Base-by-base conservation (phyloP, 1,140 invertebrate genomes). In the Eufriesea mexicana region DNA sequence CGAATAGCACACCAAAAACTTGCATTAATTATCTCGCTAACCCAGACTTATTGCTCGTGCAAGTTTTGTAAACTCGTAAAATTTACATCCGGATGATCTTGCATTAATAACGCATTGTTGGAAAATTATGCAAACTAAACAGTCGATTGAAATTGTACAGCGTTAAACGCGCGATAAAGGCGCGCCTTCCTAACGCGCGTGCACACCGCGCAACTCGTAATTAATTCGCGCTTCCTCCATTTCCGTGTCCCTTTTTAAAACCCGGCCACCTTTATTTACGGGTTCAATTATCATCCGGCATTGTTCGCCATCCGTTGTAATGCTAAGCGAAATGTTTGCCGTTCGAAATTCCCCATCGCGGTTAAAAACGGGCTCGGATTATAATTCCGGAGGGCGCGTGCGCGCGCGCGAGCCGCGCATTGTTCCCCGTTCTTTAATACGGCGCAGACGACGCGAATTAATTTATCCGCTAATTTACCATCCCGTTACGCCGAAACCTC, bases 1-100 rank as follows among this genome's bases (percentile, higher is more conserved):
- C 10, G 62, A 66, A 66, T 66, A 9, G 10, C 35, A 28, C 47
- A 20, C 42, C 28, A 51, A 64, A 23, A 51, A 64, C 12, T 80
- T 35, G 51, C 51, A 73, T 73, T 73, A 73, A 72, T 59, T 62
- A 49, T 57, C 64, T 10, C 51, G 61, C 25, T 67, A 68, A 14
- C n/a, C 42, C 6, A 16, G 6, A n/a, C 42, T 42, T 42, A 18
- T 51, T 18, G n/a, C 18, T 14, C 45, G 5, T 20, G 1, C 25
- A 72, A 79, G 23, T 72, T 71, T 62, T 7, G 18, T 20, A 18
- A 18, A 47, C 45, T 71, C 55, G 14, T 42, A 6, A 23, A 70
- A 55, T 51, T 42, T 28, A 10, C 6, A 59, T 28, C n/a, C 54
- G 28, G 45, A 49, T 61, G 61, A 72, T 72, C 51, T 20, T 0